phyloP scores from a whole-genome alignment of 2,888 invertebrate genomes.

The Muschampia plurimacula region DNA sequence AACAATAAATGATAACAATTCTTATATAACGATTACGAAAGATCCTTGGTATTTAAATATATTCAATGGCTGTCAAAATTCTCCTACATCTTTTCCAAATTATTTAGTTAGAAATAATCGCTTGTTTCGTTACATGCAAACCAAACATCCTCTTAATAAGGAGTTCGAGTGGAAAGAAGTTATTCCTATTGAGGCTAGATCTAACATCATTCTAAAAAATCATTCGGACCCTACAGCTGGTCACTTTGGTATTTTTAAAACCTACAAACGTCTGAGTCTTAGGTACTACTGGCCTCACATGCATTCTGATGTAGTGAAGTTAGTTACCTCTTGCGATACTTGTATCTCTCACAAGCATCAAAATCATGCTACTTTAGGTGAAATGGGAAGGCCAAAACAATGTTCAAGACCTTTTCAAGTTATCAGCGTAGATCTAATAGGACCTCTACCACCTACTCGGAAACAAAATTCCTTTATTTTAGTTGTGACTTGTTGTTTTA shows the following conservation, averaged over 20 bases:
- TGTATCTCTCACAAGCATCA: slow-evolving; percentile 38
- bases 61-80: slow-evolving; percentile 39
- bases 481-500: slow-evolving; percentile 45
- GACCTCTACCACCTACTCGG: slow-evolving; percentile 41
- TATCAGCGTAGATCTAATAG: slow-evolving; percentile 42
- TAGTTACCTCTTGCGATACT: slow-evolving; percentile 36
- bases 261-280: slow-evolving; percentile 44
- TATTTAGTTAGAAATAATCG: slow-evolving; percentile 39
- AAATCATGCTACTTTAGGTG: slow-evolving; percentile 39
- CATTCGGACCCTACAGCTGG: slow-evolving; percentile 47
- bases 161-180: slow-evolving; percentile 51
- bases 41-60: slow-evolving; percentile 45
- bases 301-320: slow-evolving; percentile 44
- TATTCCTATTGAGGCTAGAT: slow-evolving; percentile 39
- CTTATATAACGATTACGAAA: slow-evolving; percentile 7
- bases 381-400: slow-evolving; percentile 44
- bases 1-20: background rate
- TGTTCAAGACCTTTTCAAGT: slow-evolving; percentile 43
- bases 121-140: slow-evolving; percentile 43
- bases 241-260: slow-evolving; percentile 48
- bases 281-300: slow-evolving; percentile 44
- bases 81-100: slow-evolving; percentile 43
- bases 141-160: slow-evolving; percentile 23
- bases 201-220: slow-evolving; percentile 34
- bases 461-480: slow-evolving; percentile 41